A percentile compares a stretch with the other conserved stretches of the same genome.
Evolutionary conservation across 2,797 vertebrate species (phyloP).

Genomic region (Dicrostonyx torquatus): DNA sequence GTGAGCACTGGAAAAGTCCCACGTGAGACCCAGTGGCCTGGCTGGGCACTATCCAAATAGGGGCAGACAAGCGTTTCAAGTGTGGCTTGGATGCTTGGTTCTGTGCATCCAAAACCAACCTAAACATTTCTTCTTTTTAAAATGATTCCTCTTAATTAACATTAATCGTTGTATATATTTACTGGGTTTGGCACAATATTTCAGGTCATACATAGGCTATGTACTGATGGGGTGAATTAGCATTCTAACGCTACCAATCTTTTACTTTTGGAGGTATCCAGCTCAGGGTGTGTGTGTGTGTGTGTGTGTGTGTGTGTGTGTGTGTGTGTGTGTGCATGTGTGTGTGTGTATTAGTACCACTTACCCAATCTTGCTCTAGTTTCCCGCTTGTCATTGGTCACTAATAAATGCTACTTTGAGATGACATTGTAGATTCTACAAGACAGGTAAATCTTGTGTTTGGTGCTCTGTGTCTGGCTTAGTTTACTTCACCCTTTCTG

Average conservation of each 20-base stretch:
- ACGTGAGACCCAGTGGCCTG: background rate
- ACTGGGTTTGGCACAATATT: background rate
- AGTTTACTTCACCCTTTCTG: background rate
- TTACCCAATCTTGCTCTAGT: background rate
- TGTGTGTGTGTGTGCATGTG: background rate
- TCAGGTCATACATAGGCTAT: background rate
- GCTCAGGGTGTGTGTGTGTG: background rate
- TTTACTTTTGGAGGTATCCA: background rate
- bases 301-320: background rate
- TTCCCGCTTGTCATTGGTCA: background rate
- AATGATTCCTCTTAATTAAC: background rate
- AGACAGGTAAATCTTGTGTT: background rate
- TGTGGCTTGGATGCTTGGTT: background rate
- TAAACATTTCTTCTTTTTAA: background rate
- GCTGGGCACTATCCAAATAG: background rate
- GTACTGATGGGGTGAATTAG: background rate
- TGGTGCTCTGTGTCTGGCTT: background rate
- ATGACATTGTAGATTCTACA: background rate
- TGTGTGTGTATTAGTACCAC: background rate
- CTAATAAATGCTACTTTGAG: background rate
- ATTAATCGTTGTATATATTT: background rate
- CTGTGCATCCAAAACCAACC: too few species aligned
- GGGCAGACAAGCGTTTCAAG: background rate
- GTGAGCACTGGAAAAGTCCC: background rate
- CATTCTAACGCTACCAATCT: too few species aligned